These are phyloP conservation scores for Trissolcus brochymenae DNA, from an alignment of 2,888 invertebrate genomes.

Conservation along the genomic window DNA sequence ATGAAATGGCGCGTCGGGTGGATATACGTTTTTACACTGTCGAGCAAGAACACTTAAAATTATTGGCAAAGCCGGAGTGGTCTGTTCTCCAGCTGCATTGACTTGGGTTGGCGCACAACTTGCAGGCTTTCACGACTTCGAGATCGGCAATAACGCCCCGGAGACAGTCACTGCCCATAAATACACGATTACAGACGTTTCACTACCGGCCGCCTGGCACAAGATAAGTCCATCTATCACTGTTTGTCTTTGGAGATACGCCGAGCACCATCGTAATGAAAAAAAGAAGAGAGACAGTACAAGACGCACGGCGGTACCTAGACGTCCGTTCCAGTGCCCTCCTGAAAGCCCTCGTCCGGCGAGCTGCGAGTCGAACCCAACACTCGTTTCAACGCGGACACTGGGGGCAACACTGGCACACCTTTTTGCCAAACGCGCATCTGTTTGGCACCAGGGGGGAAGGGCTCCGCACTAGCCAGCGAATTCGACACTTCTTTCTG, in stretches of 20 bases:
- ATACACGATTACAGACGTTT: slow-evolving; percentile 47
- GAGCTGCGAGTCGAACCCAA: slow-evolving; percentile 90
- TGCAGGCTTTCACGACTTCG: slow-evolving; percentile 28
- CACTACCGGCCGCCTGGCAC: slow-evolving; percentile 70
- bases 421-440: slow-evolving; percentile 91
- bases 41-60: neutral
- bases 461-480: slow-evolving; percentile 64
- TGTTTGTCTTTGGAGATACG: slow-evolving; percentile 63
- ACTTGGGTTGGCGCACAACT: slow-evolving; percentile 26
- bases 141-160: slow-evolving; percentile 12
- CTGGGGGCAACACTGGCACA: slow-evolving; percentile 90
- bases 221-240: slow-evolving; percentile 46
- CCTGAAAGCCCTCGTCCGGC: slow-evolving; percentile 93
- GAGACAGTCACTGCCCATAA: slow-evolving; percentile 35
- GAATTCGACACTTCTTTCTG: slow-evolving; percentile 71
- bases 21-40: too few species aligned
- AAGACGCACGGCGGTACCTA: slow-evolving; percentile 77
- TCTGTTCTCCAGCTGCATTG: slow-evolving; percentile 58
- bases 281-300: slow-evolving; percentile 60
- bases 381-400: slow-evolving; percentile 89
- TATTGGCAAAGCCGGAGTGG: slow-evolving; percentile 2
- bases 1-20: too few species aligned
- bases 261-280: slow-evolving; percentile 72
- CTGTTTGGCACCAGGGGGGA: slow-evolving; percentile 84
- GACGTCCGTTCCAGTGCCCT: slow-evolving; percentile 94